These are phyloP conservation scores for Acanthosoma haemorrhoidale DNA, from an alignment of 2,888 invertebrate genomes.

Conservation along the genomic window DNA sequence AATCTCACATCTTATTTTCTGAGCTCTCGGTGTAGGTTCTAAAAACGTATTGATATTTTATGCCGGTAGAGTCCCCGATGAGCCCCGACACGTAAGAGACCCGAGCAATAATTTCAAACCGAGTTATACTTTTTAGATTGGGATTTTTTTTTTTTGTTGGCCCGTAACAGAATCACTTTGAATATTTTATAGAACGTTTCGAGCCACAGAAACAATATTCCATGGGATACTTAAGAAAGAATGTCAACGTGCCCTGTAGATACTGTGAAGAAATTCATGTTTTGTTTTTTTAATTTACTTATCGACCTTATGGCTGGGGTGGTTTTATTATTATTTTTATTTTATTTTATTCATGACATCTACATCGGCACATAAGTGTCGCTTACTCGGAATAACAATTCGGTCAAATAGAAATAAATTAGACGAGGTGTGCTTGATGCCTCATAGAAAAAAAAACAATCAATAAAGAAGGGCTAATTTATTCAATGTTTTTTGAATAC, in stretches of 20 bases:
- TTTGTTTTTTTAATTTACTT: neutral
- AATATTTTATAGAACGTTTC: neutral
- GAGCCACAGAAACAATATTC: neutral
- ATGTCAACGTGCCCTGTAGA: neutral
- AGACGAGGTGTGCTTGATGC: neutral
- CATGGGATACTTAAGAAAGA: neutral
- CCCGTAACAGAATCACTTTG: neutral
- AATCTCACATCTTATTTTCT: neutral
- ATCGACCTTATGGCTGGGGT: neutral
- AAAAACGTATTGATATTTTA: slow-evolving; percentile 9
- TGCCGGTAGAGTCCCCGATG: neutral
- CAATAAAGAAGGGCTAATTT: neutral
- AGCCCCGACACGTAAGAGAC: neutral
- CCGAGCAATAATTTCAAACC: neutral
- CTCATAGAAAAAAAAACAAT: too few species aligned
- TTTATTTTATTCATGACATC: neutral
- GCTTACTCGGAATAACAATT: neutral
- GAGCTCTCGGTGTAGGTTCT: neutral
- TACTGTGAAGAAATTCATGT: neutral
- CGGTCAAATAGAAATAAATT: neutral
- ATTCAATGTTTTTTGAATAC: neutral
- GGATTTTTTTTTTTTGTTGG: neutral
- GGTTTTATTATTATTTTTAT: neutral
- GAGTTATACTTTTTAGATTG: neutral
- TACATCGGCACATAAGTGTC: neutral